Conservation (phyloP, 2,888 invertebrate species). For the Rhabditoides inermis region DNA sequence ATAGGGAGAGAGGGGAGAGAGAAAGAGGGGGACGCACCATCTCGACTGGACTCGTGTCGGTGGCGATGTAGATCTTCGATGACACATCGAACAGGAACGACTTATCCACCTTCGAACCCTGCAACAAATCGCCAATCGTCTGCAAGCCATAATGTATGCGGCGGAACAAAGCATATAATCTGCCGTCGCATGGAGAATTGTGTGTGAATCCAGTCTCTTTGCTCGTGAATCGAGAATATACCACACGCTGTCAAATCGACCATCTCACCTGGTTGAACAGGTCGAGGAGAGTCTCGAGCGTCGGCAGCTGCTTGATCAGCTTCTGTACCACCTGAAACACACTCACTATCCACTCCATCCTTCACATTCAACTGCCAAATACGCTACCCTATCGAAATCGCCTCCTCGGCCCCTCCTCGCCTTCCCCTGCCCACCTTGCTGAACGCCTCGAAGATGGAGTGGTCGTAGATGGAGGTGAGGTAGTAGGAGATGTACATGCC, state of each 20-base stretch:
- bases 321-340: slow-evolving; percentile 98
- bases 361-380: too few species aligned
- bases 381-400: too few species aligned
- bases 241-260: too few species aligned
- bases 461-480: slow-evolving; percentile 96
- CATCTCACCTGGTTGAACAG: slow-evolving; percentile 88
- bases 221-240: too few species aligned
- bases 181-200: too few species aligned
- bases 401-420: too few species aligned
- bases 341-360: too few species aligned
- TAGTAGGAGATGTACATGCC: slow-evolving; percentile 62
- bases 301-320: slow-evolving; percentile 89
- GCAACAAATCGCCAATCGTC: slow-evolving; percentile 31
- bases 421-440: slow-evolving; percentile 30
- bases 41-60: slow-evolving; percentile 95
- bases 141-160: slow-evolving; percentile 1
- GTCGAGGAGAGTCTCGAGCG: slow-evolving; percentile 89
- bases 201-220: too few species aligned
- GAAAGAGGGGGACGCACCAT: slow-evolving; percentile 61
- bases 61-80: slow-evolving; percentile 88
- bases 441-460: slow-evolving; percentile 93
- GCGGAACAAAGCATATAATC: slow-evolving; percentile 4
- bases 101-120: slow-evolving; percentile 98
- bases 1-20: too few species aligned
- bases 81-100: slow-evolving; percentile 98